Evolutionary conservation across 2,797 vertebrate species (phyloP).

Genomic region (Sciurus vulgaris): DNA sequence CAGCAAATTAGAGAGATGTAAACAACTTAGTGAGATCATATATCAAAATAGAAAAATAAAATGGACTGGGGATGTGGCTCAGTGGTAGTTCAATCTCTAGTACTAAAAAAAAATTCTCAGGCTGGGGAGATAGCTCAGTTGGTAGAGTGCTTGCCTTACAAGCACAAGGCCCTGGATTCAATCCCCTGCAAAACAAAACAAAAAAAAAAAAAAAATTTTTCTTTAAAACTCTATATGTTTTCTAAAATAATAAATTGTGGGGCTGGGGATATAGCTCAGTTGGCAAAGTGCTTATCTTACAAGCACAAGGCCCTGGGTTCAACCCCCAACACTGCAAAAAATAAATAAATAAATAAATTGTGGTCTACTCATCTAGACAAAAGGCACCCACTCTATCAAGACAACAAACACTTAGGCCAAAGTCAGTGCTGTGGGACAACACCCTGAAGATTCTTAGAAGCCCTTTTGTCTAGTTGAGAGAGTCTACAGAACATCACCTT

Average conservation of each 20-base stretch:
- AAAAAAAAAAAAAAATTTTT: not conserved
- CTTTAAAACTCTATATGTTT: not conserved
- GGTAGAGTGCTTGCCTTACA: no score
- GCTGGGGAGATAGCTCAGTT: no score
- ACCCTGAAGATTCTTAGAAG: conserved; percentile 33
- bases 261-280: no score
- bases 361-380: not conserved
- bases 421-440: not conserved
- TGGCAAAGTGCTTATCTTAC: no score
- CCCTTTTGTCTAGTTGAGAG: conserved; percentile 19
- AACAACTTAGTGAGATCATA: no score
- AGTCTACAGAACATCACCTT: conserved; percentile 6
- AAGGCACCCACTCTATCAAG: not conserved
- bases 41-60: no score
- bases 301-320: no score
- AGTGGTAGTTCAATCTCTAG: not conserved
- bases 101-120: no score
- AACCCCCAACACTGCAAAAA: no score
- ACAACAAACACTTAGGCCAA: not conserved
- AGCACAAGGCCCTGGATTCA: not conserved
- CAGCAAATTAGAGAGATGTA: no score
- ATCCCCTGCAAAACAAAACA: no score
- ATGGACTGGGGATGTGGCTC: no score
- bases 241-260: not conserved
- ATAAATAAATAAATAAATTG: conserved; percentile 48